phyloP scores from a whole-genome alignment of 2,888 invertebrate species.

The Achlya flavicornis region DNA sequence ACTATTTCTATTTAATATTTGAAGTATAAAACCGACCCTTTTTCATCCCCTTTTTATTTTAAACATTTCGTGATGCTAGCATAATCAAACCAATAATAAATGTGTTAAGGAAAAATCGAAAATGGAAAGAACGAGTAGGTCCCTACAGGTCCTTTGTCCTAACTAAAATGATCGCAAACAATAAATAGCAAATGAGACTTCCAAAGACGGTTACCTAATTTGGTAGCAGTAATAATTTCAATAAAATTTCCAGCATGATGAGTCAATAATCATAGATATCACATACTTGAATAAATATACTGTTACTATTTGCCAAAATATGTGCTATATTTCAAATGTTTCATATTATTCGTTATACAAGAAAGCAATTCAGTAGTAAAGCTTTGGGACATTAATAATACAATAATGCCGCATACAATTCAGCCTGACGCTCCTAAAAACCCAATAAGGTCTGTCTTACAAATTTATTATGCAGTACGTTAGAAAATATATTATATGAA shows the following conservation, averaged over 20 bases:
- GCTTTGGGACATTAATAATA: constrained; percentile 38
- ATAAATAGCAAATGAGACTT: too few relatives aligned
- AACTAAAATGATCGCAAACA: too few relatives aligned
- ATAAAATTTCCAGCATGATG: background rate
- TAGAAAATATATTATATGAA: constrained; percentile 29
- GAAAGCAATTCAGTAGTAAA: constrained; percentile 17
- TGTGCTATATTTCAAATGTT: background rate
- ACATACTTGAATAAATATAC: background rate
- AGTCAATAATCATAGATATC: background rate
- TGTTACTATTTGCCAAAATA: background rate
- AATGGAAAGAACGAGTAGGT: too few relatives aligned
- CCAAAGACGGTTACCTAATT: too few relatives aligned
- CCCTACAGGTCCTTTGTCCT: too few relatives aligned
- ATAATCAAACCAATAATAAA: too few relatives aligned
- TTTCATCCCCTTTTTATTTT: too few relatives aligned
- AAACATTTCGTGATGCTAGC: too few relatives aligned
- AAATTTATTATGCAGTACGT: constrained; percentile 43
- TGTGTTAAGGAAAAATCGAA: too few relatives aligned
- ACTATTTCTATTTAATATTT: too few relatives aligned
- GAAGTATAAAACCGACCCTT: too few relatives aligned
- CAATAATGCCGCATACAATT: constrained; percentile 34
- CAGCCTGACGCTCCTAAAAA: constrained; percentile 20
- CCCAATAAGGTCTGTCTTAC: constrained; percentile 36
- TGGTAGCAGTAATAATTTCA: background rate
- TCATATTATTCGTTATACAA: constrained; percentile 21